phyloP scores from a whole-genome alignment of 2,888 invertebrate genomes.

The Stegophylla sp. region DNA sequence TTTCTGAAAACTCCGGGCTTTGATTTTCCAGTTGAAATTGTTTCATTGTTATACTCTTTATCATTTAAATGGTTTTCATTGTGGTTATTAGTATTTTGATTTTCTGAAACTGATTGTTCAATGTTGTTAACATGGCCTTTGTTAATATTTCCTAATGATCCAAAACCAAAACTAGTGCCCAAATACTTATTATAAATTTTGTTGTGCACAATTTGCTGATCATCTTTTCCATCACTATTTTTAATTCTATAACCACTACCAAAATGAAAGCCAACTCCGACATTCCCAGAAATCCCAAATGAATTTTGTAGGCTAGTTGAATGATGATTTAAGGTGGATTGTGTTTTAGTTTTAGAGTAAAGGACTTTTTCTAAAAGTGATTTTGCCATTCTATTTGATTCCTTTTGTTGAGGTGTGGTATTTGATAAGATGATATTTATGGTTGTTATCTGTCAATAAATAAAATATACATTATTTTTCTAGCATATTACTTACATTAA shows the following conservation, averaged over 20 bases:
- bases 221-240: slow-evolving; percentile 31
- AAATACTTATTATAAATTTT: slow-evolving; percentile 51
- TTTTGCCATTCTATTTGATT: slow-evolving; percentile 8
- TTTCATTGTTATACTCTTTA: neutral
- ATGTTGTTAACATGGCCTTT: slow-evolving; percentile 19
- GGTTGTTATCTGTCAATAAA: slow-evolving; percentile 18
- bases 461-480: too few relatives aligned
- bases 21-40: too few relatives aligned
- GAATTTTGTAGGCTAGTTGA: slow-evolving; percentile 16
- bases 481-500: too few relatives aligned
- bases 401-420: neutral
- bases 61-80: slow-evolving; percentile 5
- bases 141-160: slow-evolving; percentile 29
- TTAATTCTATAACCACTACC: slow-evolving; percentile 49
- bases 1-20: too few relatives aligned
- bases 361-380: slow-evolving; percentile 20
- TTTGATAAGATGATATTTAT: neutral
- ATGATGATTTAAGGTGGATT: slow-evolving; percentile 35
- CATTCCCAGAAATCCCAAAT: slow-evolving; percentile 51
- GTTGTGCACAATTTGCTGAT: slow-evolving; percentile 28
- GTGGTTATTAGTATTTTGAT: slow-evolving; percentile 22
- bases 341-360: slow-evolving; percentile 22
- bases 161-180: slow-evolving; percentile 56
- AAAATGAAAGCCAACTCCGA: slow-evolving; percentile 50
- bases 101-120: slow-evolving; percentile 7